Conservation (phyloP, 1,140 invertebrate genomes). For the Euura saliciscinereae region DNA sequence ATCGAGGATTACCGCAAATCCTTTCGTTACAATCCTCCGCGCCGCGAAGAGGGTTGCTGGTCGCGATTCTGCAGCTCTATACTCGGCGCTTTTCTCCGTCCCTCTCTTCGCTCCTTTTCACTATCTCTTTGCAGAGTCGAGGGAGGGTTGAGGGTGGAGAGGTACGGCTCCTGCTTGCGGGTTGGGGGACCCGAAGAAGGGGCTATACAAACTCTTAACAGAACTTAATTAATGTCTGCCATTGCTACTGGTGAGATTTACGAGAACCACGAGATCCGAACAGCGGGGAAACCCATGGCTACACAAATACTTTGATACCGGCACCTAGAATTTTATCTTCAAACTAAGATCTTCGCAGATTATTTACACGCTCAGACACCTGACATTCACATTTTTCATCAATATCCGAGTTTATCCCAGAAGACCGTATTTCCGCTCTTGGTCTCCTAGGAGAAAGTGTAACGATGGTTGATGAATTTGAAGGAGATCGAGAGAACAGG, state of each 20-base stretch:
- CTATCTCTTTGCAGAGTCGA: neutral
- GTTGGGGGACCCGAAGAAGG: constrained; percentile 36
- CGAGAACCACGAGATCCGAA: constrained; percentile 31
- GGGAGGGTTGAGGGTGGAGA: constrained; percentile 11
- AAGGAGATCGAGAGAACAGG: neutral
- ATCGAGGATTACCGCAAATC: constrained; percentile 59
- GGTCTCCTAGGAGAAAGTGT: no score
- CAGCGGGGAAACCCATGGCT: neutral
- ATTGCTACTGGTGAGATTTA: constrained; percentile 43
- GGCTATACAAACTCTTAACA: constrained; percentile 47
- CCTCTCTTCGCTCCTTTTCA: neutral
- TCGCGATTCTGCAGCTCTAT: neutral
- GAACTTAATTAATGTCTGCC: constrained; percentile 58
- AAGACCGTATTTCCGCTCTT: no score
- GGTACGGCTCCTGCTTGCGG: constrained; percentile 24
- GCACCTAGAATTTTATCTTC: neutral
- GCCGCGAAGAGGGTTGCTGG: constrained; percentile 33
- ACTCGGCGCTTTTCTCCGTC: no score
- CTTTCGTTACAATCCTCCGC: constrained; percentile 56
- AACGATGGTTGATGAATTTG: no score
- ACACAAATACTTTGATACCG: no score
- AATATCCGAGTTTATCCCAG: no score
- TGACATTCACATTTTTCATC: no score
- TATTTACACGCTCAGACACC: no score
- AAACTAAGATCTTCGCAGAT: neutral